Percentiles rank a stretch among this genome's conserved stretches.
phyloP scores from a whole-genome alignment of 1,140 invertebrate species.

The Wasmannia auropunctata region DNA sequence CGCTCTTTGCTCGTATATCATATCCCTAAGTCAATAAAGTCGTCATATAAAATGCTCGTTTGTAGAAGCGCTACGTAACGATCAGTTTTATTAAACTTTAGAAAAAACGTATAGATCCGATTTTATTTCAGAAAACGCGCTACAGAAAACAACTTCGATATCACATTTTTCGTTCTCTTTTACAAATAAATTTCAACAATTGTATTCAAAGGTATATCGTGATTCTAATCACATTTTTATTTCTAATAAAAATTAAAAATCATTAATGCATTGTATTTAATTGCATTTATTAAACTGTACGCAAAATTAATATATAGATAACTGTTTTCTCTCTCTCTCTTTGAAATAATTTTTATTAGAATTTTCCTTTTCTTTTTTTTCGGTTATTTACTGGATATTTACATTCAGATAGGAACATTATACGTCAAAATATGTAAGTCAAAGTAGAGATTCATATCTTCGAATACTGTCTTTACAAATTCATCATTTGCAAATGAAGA shows the following conservation, averaged over 20 bases:
- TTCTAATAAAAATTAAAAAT: background rate
- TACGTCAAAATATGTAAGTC: background rate
- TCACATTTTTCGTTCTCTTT: background rate
- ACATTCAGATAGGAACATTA: background rate
- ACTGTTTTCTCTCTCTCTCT: background rate
- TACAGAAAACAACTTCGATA: background rate
- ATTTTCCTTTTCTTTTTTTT: background rate
- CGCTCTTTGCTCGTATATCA: constrained; percentile 46
- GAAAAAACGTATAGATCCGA: background rate
- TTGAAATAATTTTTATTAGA: background rate
- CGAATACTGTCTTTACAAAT: background rate
- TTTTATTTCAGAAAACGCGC: background rate
- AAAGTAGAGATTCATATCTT: background rate
- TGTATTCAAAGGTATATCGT: background rate
- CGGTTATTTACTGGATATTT: background rate
- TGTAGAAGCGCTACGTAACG: constrained; percentile 64
- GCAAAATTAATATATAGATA: background rate
- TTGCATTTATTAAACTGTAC: background rate
- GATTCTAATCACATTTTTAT: background rate
- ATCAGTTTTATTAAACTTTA: constrained; percentile 49
- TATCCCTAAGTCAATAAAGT: constrained; percentile 68
- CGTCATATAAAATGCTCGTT: constrained; percentile 65
- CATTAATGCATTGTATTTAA: background rate
- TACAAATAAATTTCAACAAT: background rate
- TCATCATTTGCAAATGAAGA: constrained; percentile 14